A percentile compares a stretch with the other conserved stretches of the same genome.
Evolutionary conservation across 2,113 vertebrate species (phyloP).

Genomic region (Vanacampus margaritifer): DNA sequence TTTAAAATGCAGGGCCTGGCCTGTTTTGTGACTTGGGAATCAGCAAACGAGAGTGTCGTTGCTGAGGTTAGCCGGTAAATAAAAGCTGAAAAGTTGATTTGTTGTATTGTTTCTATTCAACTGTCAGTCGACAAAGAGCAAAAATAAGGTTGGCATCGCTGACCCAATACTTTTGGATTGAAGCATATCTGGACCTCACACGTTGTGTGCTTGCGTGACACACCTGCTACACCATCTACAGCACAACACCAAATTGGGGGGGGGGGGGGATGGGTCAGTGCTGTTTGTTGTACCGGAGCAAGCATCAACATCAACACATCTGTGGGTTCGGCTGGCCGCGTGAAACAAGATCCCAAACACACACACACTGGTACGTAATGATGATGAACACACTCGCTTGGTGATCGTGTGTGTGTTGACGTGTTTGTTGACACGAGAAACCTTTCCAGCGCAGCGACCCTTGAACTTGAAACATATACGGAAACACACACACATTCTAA

Average conservation of each 20-base stretch:
- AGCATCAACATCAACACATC: slow-evolving; percentile 38
- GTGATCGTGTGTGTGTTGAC: slow-evolving; percentile 49
- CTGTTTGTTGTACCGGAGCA: slow-evolving; percentile 46
- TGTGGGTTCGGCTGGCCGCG: slow-evolving; percentile 1
- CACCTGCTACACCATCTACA: slow-evolving; percentile 6
- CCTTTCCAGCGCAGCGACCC: slow-evolving; percentile 59
- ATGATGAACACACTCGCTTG: slow-evolving; percentile 3
- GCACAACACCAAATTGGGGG: slow-evolving; percentile 36
- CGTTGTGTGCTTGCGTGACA: slow-evolving; percentile 23
- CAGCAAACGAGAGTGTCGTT: too few species aligned
- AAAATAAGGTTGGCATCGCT: neutral
- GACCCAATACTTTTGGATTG: neutral
- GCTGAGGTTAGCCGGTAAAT: too few species aligned
- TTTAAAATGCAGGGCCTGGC: too few species aligned
- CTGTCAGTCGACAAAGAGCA: neutral
- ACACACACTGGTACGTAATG: neutral
- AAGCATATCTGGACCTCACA: neutral
- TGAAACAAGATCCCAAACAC: slow-evolving; percentile 14
- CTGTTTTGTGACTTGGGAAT: too few species aligned
- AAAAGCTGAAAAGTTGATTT: too few species aligned
- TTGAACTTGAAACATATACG: slow-evolving; percentile 50
- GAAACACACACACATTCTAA: slow-evolving; percentile 34
- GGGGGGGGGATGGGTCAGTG: slow-evolving; percentile 41
- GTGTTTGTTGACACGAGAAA: slow-evolving; percentile 50
- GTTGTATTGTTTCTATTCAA: too few species aligned